Base-by-base conservation (phyloP, 2,797 vertebrate genomes). In the Sebastes oblongus region DNA sequence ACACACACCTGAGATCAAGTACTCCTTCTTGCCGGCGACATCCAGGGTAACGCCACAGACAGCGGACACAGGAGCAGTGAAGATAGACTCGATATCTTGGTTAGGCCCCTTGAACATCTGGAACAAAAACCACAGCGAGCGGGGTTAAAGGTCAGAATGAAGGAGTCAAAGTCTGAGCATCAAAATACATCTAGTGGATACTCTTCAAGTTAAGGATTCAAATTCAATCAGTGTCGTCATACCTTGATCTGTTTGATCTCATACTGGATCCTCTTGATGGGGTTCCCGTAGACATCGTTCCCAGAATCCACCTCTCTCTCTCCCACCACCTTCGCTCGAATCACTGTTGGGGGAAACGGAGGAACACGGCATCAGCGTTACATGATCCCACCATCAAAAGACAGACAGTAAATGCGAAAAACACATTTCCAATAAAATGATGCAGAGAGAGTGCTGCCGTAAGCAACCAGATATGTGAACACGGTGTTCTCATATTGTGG, bases 241-340 rank as follows among this genome's bases (percentile, higher is more conserved):
- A 98, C 98, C 97, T 99, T 99, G 86, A 98, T 98, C 93, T 99
- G 98, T 92, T 99, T 99, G 95, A 99, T 94, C 77, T 99, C 98
- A 68, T 99, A 99, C 89, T 98, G 97, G 89, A 98, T 98, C 84
- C 96, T 97, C 92, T 99, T 99, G 95, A 99, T 99, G n/a, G 98
- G 98, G 88, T 99, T 99, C 68, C 98, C 98, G 0, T 99, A 99
- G 93, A 98, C 96, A 72, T 99, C 98, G 0, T 98, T 98, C 84
- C 98, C 98, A 2, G 97, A 96, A 86, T 96, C 95, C 90, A 99
- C 97, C 87, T 98, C 97, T 88, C 96, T 96, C 39, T 95, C 95
- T 13, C 96, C 97, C 58, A 99, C 96, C 0, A 97, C 98, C 80
- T 99, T 99, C 56, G 97, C 98, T 89, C 98, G 96, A 89, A 99